Conservation (phyloP, 2,113 vertebrate species). For the Odocoileus hemionus region DNA sequence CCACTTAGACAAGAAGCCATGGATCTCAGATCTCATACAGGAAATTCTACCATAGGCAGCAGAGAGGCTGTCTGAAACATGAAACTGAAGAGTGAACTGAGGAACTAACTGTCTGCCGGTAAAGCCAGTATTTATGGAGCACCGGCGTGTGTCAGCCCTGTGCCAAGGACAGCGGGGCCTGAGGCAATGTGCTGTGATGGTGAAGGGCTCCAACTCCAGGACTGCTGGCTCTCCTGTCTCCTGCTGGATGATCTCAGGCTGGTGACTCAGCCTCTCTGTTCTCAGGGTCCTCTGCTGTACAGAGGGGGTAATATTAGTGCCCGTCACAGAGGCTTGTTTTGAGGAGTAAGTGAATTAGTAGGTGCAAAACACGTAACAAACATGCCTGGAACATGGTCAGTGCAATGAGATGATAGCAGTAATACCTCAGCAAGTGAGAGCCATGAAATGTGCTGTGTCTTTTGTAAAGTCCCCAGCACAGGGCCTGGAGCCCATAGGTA, state of each 20-base stretch:
- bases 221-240: neutral
- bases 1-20: neutral
- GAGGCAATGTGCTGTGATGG: neutral
- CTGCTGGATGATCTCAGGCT: neutral
- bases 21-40: neutral
- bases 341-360: neutral
- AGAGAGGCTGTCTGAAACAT: neutral
- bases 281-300: neutral
- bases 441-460: neutral
- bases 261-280: neutral
- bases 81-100: neutral
- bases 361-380: neutral
- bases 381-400: neutral
- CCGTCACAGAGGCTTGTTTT: neutral
- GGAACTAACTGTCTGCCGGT: too few relatives aligned
- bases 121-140: neutral
- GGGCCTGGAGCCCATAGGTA: neutral
- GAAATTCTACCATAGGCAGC: neutral
- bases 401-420: neutral
- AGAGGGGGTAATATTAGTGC: neutral
- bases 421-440: neutral
- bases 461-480: neutral
- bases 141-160: neutral
- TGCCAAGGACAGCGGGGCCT: neutral
- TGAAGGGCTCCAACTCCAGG: neutral